phyloP scores from a whole-genome alignment of 2,113 vertebrate genomes.

The Danionella cerebrum region DNA sequence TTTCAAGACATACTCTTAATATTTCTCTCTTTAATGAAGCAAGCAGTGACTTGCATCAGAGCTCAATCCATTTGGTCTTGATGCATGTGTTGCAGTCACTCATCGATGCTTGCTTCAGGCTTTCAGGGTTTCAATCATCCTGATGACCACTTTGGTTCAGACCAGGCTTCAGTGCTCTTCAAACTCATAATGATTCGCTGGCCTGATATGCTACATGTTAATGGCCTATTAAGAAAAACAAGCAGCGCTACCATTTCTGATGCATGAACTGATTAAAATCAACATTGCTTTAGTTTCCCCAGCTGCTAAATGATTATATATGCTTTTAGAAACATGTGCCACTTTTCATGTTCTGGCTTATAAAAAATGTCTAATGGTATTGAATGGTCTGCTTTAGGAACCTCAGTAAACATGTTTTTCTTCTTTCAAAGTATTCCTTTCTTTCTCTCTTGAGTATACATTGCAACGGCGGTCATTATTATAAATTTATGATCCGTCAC shows the following conservation, averaged over 20 bases:
- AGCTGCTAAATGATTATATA: background rate
- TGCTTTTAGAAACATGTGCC: background rate
- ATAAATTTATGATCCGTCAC: background rate
- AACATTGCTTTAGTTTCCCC: background rate
- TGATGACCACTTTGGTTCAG: conserved; percentile 28
- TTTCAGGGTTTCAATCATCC: conserved; percentile 30
- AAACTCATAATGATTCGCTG: conserved; percentile 17
- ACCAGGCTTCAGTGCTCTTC: conserved; percentile 24
- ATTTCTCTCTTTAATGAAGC: conserved; percentile 5
- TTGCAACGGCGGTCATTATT: background rate
- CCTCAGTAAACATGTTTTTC: background rate
- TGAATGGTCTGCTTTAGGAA: background rate
- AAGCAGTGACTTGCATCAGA: conserved; percentile 7
- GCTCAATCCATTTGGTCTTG: conserved; percentile 6
- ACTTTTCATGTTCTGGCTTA: conserved; percentile 7
- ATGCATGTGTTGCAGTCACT: conserved; percentile 18
- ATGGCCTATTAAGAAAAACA: conserved; percentile 32
- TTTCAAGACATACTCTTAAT: background rate
- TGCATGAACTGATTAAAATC: background rate
- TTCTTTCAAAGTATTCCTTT: background rate
- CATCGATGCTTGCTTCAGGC: conserved; percentile 20
- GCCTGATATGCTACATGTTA: conserved; percentile 7
- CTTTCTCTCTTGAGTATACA: background rate
- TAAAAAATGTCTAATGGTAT: conserved; percentile 16
- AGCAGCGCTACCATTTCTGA: conserved; percentile 22